phyloP scores from a whole-genome alignment of 2,113 vertebrate genomes.

The Platichthys flesus region DNA sequence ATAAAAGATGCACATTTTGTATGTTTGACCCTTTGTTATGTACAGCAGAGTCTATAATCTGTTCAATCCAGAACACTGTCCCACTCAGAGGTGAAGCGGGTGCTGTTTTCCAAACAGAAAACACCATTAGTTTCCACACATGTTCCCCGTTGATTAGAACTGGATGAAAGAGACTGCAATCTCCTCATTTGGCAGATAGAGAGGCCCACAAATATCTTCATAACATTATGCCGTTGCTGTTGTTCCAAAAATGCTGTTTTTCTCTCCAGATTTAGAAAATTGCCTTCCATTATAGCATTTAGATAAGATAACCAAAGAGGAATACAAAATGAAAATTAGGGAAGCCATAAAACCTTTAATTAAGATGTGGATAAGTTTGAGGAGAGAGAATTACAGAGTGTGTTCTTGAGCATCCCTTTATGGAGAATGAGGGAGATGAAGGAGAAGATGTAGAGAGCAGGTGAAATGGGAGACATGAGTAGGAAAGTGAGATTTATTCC shows the following conservation, averaged over 20 bases:
- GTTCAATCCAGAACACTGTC: conserved; percentile 64
- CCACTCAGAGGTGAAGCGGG: conserved; percentile 69
- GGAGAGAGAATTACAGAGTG: conserved; percentile 38
- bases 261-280: conserved; percentile 58
- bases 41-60: conserved; percentile 67
- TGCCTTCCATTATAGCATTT: conserved; percentile 67
- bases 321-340: conserved; percentile 65
- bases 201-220: conserved; percentile 70
- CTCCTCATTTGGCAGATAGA: conserved; percentile 73
- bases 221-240: conserved; percentile 62
- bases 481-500: background rate
- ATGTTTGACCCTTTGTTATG: conserved; percentile 73
- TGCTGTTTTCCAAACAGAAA: conserved; percentile 63
- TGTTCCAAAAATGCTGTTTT: conserved; percentile 51
- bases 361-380: conserved; percentile 68
- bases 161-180: conserved; percentile 75
- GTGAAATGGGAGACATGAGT: conserved; percentile 34
- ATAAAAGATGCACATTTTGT: conserved; percentile 82
- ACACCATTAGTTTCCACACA: conserved; percentile 73
- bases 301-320: conserved; percentile 67
- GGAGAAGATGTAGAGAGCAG: conserved; percentile 22
- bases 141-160: conserved; percentile 73
- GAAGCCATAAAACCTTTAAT: conserved; percentile 75
- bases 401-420: conserved; percentile 46
- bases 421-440: conserved; percentile 32